Evolutionary conservation across 1,140 invertebrate species (phyloP).

Genomic region (Sycobia sp.): DNA sequence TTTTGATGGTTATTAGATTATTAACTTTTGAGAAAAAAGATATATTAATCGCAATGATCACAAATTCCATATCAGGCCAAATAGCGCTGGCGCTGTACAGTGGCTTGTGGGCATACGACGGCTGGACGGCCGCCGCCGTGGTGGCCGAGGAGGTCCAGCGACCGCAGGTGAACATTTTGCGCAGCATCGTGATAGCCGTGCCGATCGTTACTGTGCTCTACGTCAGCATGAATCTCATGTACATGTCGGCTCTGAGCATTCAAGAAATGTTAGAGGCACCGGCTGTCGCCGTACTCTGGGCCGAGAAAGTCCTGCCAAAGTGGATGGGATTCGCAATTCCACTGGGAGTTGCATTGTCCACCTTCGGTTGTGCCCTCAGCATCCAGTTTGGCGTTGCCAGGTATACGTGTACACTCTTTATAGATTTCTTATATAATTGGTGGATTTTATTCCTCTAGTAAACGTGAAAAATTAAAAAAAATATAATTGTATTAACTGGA

Average conservation of each 20-base stretch:
- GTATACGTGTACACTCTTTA: too few relatives aligned
- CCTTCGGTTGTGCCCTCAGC: slow-evolving; percentile 77
- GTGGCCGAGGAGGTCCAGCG: slow-evolving; percentile 92
- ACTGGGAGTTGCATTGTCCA: slow-evolving; percentile 74
- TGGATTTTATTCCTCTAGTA: too few relatives aligned
- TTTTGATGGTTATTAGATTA: too few relatives aligned
- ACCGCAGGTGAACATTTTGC: slow-evolving; percentile 80
- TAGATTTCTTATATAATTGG: too few relatives aligned
- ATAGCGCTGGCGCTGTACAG: slow-evolving; percentile 92
- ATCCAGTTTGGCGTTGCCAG: slow-evolving; percentile 75
- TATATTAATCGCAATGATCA: too few relatives aligned
- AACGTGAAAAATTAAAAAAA: too few relatives aligned
- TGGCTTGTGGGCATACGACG: slow-evolving; percentile 94
- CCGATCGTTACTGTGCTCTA: slow-evolving; percentile 87
- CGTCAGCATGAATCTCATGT: slow-evolving; percentile 89
- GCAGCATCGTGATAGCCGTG: slow-evolving; percentile 89
- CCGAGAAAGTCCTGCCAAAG: slow-evolving; percentile 63
- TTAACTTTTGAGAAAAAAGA: too few relatives aligned
- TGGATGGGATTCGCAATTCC: slow-evolving; percentile 72
- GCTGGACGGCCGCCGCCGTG: slow-evolving; percentile 89
- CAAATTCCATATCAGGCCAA: too few relatives aligned
- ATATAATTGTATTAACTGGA: too few relatives aligned
- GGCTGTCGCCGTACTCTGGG: slow-evolving; percentile 86
- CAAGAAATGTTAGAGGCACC: slow-evolving; percentile 78
- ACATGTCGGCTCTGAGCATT: slow-evolving; percentile 84